Evolutionary conservation across 2,888 invertebrate genomes (phyloP).

Genomic region (Diarsia brunnea): DNA sequence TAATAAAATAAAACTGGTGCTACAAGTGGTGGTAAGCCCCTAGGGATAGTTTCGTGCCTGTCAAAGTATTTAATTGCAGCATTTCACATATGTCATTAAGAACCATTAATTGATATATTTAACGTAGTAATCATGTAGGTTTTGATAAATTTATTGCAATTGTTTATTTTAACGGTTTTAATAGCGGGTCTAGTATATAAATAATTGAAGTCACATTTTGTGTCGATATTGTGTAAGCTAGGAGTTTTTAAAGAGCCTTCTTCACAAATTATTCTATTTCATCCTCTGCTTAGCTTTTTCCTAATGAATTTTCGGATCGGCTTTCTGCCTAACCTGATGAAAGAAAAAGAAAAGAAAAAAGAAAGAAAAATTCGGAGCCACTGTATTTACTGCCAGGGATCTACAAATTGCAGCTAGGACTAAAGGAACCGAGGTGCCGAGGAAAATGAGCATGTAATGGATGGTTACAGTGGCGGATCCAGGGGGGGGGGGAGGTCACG

Average conservation of each 20-base stretch:
- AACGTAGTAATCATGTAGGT: conserved; percentile 12
- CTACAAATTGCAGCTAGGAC: no score
- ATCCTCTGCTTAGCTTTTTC: no score
- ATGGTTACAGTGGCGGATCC: no score
- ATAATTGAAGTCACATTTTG: not conserved
- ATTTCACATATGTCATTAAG: conserved; percentile 3
- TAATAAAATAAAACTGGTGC: no score
- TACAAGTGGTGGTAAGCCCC: not conserved
- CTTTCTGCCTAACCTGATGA: no score
- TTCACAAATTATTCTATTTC: not conserved
- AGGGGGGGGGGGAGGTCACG: no score
- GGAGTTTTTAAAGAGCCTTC: not conserved
- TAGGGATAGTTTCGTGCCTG: not conserved
- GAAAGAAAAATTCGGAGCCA: no score
- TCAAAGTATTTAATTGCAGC: not conserved
- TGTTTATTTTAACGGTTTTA: conserved; percentile 14
- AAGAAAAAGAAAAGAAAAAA: no score
- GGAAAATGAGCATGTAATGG: no score
- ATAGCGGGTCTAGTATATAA: not conserved
- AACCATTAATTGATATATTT: conserved; percentile 4
- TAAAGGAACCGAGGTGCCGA: no score
- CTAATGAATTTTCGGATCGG: no score
- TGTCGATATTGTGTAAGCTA: not conserved
- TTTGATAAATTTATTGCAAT: conserved; percentile 28
- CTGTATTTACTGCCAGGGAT: no score